Evolutionary conservation across 2,888 invertebrate species (phyloP).

Genomic region (Plusia festucae): DNA sequence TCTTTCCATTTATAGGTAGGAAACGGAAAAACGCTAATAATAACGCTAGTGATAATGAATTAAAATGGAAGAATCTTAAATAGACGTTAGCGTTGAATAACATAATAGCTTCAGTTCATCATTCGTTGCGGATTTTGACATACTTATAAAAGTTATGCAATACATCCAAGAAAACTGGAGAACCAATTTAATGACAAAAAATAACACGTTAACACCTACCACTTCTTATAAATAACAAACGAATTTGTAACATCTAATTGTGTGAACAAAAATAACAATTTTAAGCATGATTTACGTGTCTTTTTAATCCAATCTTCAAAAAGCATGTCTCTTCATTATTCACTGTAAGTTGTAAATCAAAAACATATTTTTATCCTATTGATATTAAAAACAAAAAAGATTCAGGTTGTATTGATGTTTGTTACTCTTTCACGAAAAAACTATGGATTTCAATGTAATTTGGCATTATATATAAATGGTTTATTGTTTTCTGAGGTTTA

Average conservation of each 20-base stretch:
- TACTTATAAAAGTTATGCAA: too few relatives aligned
- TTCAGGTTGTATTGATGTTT: background rate
- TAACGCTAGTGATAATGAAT: too few relatives aligned
- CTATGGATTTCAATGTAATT: background rate
- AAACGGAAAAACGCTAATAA: conserved; percentile 13
- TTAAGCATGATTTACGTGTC: conserved; percentile 17
- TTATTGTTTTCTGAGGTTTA: too few relatives aligned
- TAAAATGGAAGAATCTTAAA: too few relatives aligned
- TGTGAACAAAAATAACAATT: conserved; percentile 3
- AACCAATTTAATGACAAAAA: background rate
- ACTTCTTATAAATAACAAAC: background rate
- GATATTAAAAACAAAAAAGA: background rate
- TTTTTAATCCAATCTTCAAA: conserved; percentile 18
- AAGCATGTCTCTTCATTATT: conserved; percentile 37
- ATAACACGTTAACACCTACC: background rate
- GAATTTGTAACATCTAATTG: background rate
- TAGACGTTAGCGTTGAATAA: too few relatives aligned
- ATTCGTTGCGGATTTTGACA: too few relatives aligned
- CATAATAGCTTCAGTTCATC: too few relatives aligned
- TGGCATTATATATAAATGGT: too few relatives aligned
- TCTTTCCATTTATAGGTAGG: background rate
- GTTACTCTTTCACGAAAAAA: background rate
- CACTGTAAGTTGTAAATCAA: conserved; percentile 41
- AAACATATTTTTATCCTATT: conserved; percentile 29
- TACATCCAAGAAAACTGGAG: too few relatives aligned